Evolutionary conservation across 2,113 vertebrate species (phyloP).

Genomic region (Peromyscus polionotus): DNA sequence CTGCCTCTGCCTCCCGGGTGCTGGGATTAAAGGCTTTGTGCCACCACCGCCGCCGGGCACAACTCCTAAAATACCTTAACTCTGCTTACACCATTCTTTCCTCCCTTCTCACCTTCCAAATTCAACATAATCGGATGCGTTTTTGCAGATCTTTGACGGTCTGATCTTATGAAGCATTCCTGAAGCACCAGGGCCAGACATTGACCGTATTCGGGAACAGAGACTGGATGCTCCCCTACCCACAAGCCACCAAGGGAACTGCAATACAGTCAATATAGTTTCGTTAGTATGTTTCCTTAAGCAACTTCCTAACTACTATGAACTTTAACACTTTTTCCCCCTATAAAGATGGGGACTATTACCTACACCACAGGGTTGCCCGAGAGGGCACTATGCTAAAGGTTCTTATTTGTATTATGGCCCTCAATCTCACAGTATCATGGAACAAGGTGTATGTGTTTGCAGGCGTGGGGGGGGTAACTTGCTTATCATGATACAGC

Average conservation of each 20-base stretch:
- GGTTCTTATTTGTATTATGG: not conserved
- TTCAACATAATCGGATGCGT: not conserved
- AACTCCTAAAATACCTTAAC: not conserved
- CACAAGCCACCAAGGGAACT: not conserved
- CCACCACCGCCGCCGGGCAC: rapidly evolving
- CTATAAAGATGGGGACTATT: conserved; percentile 1
- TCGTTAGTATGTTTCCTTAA: not conserved
- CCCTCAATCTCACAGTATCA: not conserved
- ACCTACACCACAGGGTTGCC: not conserved
- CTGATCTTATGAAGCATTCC: not conserved
- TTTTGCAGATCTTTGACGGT: not conserved
- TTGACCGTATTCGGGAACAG: not conserved
- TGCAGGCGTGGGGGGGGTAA: not conserved
- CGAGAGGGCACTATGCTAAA: not conserved
- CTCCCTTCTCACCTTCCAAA: not conserved
- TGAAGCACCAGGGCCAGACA: not conserved
- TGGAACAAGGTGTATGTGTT: not conserved
- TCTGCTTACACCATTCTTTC: not conserved
- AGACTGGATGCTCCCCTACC: not conserved
- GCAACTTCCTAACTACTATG: not conserved
- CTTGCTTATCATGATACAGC: not conserved
- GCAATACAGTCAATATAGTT: not conserved
- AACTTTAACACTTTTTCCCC: not conserved
- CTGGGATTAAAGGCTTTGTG: not conserved
- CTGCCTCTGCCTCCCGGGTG: not conserved